Evolutionary conservation across 2,113 vertebrate genomes (phyloP), one percentile per base, ranked within the genome.

Genomic region (Spheniscus mendiculus): DNA sequence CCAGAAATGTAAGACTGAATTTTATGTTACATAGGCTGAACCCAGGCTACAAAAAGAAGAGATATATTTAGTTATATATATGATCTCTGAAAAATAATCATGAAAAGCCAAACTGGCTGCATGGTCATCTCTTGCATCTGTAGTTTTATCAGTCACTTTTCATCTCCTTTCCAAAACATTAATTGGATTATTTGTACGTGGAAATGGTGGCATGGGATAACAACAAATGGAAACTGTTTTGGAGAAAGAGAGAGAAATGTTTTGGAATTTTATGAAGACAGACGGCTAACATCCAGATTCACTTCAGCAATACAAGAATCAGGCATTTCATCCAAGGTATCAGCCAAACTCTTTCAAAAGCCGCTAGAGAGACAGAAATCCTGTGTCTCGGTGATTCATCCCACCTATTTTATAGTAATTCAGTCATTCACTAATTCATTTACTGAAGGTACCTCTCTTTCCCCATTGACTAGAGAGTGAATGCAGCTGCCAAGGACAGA

Each of bases 171-270:
- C 29, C 58, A 63, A 89, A 83, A 53, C 3, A 58, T 10, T 17
- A 21, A 44, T 52, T 8, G 2, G 26, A 76, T 83, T 70, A 56
- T 83, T 56, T 53, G 9, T 55, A 62, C 8, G 8, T 74, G 21
- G 19, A 83, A 62, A 87, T 22, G 3, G 34, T 49, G 18, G 17
- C 38, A 52, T 0, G 0, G 4, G 6, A 58, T 82, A 49, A 7
- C 42, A 92, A 83, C 12, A 88, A 73, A 36, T 10, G 5, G 23
- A 61, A 78, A 58, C 47, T 44, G 22, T 38, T 90, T 83, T n/a
- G 38, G 29, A 91, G 77, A 70, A 84, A 71, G 1, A 61, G 1
- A 61, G 34, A 90, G 25, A 59, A 76, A 59, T 69, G 63, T 29
- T 90, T 47, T 58, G 7, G 13, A 65, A 52, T 50, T 58, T 23